Conservation (phyloP, 2,113 vertebrate species). For the Myotis davidii region DNA sequence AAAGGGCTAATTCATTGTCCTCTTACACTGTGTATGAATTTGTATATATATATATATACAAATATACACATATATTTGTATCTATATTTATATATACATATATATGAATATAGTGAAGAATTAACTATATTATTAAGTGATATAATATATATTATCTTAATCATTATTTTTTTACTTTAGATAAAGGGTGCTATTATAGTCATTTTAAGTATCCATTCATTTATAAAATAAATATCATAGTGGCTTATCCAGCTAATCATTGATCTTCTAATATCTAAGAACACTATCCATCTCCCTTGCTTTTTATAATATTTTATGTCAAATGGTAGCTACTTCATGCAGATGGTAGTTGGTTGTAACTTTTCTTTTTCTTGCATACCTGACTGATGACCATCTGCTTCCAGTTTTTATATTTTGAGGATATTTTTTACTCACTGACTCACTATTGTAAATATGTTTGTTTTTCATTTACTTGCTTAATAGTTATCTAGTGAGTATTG, state of each 20-base stretch:
- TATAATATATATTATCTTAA: background rate
- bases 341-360: background rate
- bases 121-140: background rate
- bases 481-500: background rate
- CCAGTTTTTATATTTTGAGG: background rate
- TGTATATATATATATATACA: background rate
- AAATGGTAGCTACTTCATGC: background rate
- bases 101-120: background rate
- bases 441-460: background rate
- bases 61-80: background rate
- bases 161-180: slow-evolving; percentile 8
- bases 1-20: background rate
- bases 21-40: background rate
- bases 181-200: background rate
- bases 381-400: background rate
- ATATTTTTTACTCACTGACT: background rate
- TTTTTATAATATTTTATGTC: background rate
- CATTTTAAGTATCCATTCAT: background rate
- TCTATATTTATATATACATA: no score
- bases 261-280: background rate
- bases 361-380: background rate
- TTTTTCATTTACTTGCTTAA: background rate
- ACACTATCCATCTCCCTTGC: background rate
- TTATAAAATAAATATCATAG: background rate
- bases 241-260: background rate